Base-by-base conservation (phyloP, 2,797 vertebrate genomes). In the Dendrocincla fuliginosa region DNA sequence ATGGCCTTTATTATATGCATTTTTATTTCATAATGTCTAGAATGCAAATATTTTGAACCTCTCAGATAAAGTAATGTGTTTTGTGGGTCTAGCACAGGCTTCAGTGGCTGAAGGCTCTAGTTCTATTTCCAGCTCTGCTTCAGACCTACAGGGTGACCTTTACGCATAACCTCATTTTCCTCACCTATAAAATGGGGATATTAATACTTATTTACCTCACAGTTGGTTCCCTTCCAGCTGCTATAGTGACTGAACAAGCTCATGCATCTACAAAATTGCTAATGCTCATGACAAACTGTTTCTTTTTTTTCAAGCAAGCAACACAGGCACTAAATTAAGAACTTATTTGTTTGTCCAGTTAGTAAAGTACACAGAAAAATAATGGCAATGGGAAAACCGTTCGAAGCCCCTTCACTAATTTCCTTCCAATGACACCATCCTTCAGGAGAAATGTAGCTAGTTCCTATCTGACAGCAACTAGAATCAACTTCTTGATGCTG, bases 161-260 rank as follows among this genome's bases (percentile, higher is more conserved):
- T 96, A 95, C 0, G 20, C 60, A 92, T 94, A 91, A 94, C 84
- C 93, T 97, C 84, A 87, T 83, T 94, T 80, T 93, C 87, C 89
- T 93, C 91, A 95, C 85, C 73, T 95, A 90, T 70, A 94, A 95
- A 95, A 91, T 74, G 13, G 73, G 69, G 84, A 89, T 89, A 93
- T 90, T 82, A 87, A 95, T 83, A 91, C 73, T 93, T 91, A 96
- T 96, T 96, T 96, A 95, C 89, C 77, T 96, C 96, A 97, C 87
- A 94, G 87, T 94, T 94, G 94, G 95, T 95, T 96, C 91, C 87
- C 46, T 91, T 96, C 89, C 96, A 96, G 91, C 77, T 94, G 96
- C 94, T 94, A 95, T 49, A 33, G 85, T 82, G 87, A 91, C 83
- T 90, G 89, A 90, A 52, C 80, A 95, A 88, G 64, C 85, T 86